A percentile compares a stretch with the other conserved stretches of the same genome.
Evolutionary conservation across 2,113 vertebrate species (phyloP).

Genomic region (Corynorhinus townsendii): DNA sequence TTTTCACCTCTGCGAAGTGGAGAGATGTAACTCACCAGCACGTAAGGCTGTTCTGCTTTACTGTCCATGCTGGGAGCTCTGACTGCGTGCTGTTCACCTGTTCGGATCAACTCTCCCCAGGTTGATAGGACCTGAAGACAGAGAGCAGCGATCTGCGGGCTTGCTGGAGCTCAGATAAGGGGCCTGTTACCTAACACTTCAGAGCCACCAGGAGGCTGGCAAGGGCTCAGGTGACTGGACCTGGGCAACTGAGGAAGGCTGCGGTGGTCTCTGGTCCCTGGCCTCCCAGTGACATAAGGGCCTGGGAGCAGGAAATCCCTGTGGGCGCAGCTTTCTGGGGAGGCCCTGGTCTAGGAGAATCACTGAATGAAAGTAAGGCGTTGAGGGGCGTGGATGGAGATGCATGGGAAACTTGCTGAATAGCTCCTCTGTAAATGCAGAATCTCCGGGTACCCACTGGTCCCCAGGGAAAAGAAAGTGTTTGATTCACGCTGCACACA

Average conservation of each 20-base stretch:
- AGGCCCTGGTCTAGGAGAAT: neutral
- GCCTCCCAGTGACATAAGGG: constrained; percentile 27
- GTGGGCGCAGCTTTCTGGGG: neutral
- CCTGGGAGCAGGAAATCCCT: constrained; percentile 41
- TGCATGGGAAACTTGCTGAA: neutral
- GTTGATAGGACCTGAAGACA: neutral
- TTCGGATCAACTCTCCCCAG: neutral
- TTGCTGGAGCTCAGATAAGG: neutral
- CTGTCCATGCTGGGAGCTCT: neutral
- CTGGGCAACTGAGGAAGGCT: constrained; percentile 39
- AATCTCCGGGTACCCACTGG: neutral
- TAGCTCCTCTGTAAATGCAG: no score
- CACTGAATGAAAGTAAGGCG: neutral
- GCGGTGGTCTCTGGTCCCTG: neutral
- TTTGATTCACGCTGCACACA: no score
- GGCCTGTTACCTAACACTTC: neutral
- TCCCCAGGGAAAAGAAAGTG: no score
- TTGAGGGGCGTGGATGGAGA: neutral
- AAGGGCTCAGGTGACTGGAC: constrained; percentile 24
- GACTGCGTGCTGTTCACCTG: neutral
- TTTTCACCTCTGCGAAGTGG: neutral
- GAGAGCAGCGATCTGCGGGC: neutral
- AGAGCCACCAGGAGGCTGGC: constrained; percentile 25
- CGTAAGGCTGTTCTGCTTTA: neutral
- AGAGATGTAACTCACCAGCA: neutral